Conservation (phyloP, 2,113 vertebrate species). For the Salvelinus fontinalis region DNA sequence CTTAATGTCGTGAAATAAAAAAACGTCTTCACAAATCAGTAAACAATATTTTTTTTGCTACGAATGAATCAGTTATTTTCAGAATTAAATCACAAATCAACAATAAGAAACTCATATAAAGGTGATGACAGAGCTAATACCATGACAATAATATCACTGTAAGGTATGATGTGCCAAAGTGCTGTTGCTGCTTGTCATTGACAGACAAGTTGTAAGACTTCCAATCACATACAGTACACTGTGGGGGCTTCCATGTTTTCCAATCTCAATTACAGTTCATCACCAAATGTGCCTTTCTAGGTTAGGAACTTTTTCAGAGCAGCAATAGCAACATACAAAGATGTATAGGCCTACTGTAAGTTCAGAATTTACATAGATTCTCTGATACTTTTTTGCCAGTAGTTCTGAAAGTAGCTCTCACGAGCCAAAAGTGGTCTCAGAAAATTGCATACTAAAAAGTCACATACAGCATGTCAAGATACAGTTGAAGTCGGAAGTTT, state of each 20-base stretch:
- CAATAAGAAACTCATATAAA: slow-evolving; percentile 7
- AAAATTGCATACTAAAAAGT: too few species aligned
- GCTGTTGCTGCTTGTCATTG: neutral
- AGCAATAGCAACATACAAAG: slow-evolving; percentile 6
- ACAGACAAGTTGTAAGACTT: slow-evolving; percentile 4
- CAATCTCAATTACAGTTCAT: slow-evolving; percentile 23
- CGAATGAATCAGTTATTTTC: neutral
- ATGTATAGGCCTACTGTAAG: neutral
- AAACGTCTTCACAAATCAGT: neutral
- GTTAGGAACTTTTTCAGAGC: neutral
- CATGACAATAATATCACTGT: slow-evolving; percentile 22
- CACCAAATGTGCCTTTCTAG: slow-evolving; percentile 3
- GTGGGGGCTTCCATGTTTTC: neutral
- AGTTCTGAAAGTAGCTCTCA: neutral
- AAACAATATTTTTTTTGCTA: neutral
- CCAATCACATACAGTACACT: slow-evolving; percentile 11
- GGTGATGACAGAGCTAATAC: too few species aligned
- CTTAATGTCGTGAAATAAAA: neutral
- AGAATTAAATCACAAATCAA: neutral
- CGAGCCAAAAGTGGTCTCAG: too few species aligned
- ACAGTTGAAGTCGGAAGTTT: too few species aligned
- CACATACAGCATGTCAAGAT: too few species aligned
- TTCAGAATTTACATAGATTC: too few species aligned
- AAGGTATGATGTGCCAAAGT: slow-evolving; percentile 2
- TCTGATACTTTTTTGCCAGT: neutral